Evolutionary conservation across 2,888 invertebrate species (phyloP).

Genomic region (Eupithecia tripunctaria): DNA sequence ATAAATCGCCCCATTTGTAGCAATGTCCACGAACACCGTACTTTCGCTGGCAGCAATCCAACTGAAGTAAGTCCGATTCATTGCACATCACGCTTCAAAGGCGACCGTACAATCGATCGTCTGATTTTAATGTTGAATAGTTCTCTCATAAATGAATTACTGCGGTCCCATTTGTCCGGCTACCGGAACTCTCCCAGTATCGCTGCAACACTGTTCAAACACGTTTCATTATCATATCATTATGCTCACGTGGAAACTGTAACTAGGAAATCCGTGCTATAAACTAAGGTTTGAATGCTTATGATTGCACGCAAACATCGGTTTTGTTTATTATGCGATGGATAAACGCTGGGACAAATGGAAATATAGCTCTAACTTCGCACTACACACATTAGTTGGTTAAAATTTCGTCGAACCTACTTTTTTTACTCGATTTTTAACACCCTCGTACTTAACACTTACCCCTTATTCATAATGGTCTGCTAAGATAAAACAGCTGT

Average conservation of each 20-base stretch:
- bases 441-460: no score
- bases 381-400: not conserved
- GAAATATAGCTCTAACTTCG: not conserved
- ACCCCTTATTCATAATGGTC: no score
- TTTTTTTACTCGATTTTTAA: not conserved
- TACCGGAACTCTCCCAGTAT: conserved; percentile 30
- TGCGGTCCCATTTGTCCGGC: conserved; percentile 25
- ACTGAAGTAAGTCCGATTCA: conserved; percentile 39
- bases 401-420: not conserved
- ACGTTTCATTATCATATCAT: conserved; percentile 25
- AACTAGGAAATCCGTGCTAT: conserved; percentile 28
- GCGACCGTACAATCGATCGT: conserved; percentile 46
- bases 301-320: conserved; percentile 2
- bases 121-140: conserved; percentile 41
- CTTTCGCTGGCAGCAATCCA: conserved; percentile 47
- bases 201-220: conserved; percentile 21
- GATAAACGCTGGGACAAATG: not conserved
- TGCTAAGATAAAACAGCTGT: no score
- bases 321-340: not conserved
- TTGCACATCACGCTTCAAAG: conserved; percentile 38
- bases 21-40: conserved; percentile 35
- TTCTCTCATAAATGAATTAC: conserved; percentile 30
- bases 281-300: not conserved
- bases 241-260: conserved; percentile 17
- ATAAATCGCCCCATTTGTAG: conserved; percentile 7